Evolutionary conservation across 2,113 vertebrate species (phyloP).

Genomic region (Apeltes quadracus): DNA sequence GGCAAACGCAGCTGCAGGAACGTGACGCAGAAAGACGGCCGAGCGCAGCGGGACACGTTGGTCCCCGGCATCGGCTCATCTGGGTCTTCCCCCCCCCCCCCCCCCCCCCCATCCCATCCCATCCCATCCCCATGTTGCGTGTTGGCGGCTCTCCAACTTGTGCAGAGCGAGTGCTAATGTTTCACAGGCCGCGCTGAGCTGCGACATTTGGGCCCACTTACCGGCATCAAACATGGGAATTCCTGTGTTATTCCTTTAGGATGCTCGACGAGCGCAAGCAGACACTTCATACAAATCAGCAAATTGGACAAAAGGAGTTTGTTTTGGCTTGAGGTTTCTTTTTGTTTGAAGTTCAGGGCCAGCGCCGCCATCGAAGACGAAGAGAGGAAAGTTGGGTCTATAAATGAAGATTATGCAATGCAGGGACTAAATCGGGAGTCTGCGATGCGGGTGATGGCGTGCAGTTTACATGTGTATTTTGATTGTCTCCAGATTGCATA

Average conservation of each 20-base stretch:
- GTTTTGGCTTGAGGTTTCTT: constrained; percentile 34
- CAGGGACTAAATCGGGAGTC: not conserved
- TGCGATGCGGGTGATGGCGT: constrained; percentile 4
- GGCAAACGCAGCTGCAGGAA: constrained; percentile 19
- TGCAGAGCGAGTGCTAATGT: constrained; percentile 47
- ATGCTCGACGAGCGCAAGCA: constrained; percentile 19
- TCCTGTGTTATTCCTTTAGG: constrained; percentile 27
- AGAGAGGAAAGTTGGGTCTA: not conserved
- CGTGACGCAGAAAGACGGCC: not conserved
- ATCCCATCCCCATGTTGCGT: constrained; percentile 11
- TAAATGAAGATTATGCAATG: constrained; percentile 28
- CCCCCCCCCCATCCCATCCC: too few relatives aligned
- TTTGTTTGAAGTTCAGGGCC: constrained; percentile 24
- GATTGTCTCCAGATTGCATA: constrained; percentile 9
- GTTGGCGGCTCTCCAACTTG: constrained; percentile 48
- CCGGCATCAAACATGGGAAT: constrained; percentile 42
- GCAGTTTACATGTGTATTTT: constrained; percentile 3
- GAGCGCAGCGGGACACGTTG: constrained; percentile 16
- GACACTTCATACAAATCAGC: constrained; percentile 27
- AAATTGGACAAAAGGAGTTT: constrained; percentile 39
- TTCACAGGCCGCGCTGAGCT: constrained; percentile 51
- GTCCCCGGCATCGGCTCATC: constrained; percentile 16
- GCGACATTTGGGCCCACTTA: constrained; percentile 69
- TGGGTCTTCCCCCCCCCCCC: not conserved
- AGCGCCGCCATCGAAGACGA: not conserved